Evolutionary conservation across 30 jellyfish, hydroid and myxozoan genomes (phyloP).

Genomic region (Mastigias papua): DNA sequence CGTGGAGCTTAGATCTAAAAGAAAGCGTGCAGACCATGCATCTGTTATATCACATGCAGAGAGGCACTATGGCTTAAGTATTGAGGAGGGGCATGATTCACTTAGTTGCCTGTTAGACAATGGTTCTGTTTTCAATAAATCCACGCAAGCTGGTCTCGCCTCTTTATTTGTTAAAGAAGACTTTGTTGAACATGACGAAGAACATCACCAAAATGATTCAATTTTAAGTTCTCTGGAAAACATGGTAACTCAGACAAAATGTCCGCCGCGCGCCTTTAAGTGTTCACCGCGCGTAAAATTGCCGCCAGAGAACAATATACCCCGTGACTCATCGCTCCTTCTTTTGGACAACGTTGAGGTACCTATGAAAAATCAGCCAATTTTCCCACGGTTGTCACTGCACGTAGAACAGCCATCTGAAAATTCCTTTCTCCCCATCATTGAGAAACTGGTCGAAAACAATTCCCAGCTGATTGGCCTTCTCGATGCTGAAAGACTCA

Average conservation of each 20-base stretch:
- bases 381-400: not conserved
- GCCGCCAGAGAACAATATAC: not conserved
- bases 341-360: not conserved
- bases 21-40: conserved; percentile 4
- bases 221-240: not conserved
- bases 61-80: not conserved
- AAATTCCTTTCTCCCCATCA: not conserved
- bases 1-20: not conserved
- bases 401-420: not conserved
- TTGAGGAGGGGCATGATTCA: conserved; percentile 1
- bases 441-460: conserved; percentile 1
- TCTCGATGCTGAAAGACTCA: conserved; percentile 5
- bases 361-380: not conserved
- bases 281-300: not conserved
- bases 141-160: conserved; percentile 9
- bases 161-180: not conserved
- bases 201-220: not conserved
- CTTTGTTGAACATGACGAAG: not conserved
- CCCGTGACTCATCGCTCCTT: not conserved
- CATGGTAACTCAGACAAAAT: not conserved
- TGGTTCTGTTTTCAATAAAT: conserved; percentile 2
- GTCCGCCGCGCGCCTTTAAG: not conserved
- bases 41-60: not conserved
- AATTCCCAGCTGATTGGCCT: conserved; percentile 4
- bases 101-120: not conserved